These are phyloP conservation scores for Chironomus tepperi DNA, from an alignment of 1,140 invertebrate genomes.

Conservation along the genomic window DNA sequence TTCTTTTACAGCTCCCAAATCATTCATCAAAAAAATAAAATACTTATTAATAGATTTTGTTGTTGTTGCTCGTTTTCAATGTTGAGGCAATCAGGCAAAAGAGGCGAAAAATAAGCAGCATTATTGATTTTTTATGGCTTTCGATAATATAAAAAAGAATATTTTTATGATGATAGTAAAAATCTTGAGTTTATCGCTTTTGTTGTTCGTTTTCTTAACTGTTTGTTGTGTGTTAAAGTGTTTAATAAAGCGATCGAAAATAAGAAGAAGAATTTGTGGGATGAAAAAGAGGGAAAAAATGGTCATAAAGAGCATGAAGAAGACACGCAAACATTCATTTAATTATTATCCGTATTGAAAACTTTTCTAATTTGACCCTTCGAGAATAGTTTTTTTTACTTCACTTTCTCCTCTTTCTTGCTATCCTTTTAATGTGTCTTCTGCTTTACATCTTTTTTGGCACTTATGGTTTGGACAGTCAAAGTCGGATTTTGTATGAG, in stretches of 20 bases:
- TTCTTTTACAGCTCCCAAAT: background rate
- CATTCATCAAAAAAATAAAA: conserved; percentile 14
- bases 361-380: conserved; percentile 8
- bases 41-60: background rate
- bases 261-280: no score
- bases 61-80: background rate
- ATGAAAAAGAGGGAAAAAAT: no score
- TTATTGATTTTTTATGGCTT: conserved; percentile 3
- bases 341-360: conserved; percentile 4
- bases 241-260: no score
- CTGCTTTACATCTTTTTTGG: no score
- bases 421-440: no score
- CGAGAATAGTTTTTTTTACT: background rate
- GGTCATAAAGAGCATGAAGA: background rate
- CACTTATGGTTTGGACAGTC: no score
- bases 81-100: background rate
- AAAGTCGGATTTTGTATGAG: no score
- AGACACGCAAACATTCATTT: conserved; percentile 7
- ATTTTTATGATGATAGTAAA: conserved; percentile 5
- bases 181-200: background rate
- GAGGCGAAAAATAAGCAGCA: background rate
- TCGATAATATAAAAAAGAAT: background rate
- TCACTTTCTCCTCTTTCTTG: background rate
- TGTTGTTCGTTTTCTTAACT: background rate
- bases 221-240: background rate